Conservation (phyloP, 2,113 vertebrate species). For the Peromyscus maniculatus region DNA sequence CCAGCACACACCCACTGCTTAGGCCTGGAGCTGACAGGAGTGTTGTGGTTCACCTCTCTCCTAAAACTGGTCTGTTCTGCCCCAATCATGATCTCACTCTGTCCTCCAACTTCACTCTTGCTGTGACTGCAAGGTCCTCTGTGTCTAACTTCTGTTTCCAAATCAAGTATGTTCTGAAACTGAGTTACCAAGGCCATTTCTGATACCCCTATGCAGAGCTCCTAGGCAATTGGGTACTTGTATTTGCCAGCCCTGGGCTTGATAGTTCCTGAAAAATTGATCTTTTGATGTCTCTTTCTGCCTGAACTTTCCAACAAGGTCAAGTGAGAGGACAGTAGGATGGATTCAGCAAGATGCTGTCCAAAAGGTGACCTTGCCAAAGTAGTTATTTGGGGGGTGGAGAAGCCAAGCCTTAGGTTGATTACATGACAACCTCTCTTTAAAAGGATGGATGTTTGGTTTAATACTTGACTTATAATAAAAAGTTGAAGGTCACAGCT, state of each 20-base stretch:
- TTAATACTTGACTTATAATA: slow-evolving; percentile 73
- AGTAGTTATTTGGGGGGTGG: slow-evolving; percentile 22
- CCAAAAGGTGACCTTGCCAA: not conserved
- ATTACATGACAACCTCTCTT: slow-evolving; percentile 43
- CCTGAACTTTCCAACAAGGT: slow-evolving; percentile 42
- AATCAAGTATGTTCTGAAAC: not conserved
- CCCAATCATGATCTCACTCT: not conserved
- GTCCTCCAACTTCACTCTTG: not conserved
- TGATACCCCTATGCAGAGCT: not conserved
- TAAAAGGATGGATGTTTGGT: slow-evolving; percentile 61
- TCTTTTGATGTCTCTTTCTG: not conserved
- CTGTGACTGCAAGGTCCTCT: not conserved
- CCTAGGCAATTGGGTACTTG: not conserved
- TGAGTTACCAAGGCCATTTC: not conserved
- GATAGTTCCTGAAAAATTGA: not conserved
- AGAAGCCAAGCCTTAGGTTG: slow-evolving; percentile 1
- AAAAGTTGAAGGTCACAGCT: slow-evolving; percentile 74
- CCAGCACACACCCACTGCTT: not conserved
- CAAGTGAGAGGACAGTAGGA: not conserved
- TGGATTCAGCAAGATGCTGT: not conserved
- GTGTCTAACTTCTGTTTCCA: not conserved
- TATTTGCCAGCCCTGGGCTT: not conserved
- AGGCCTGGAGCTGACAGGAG: not conserved
- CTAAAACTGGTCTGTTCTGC: not conserved
- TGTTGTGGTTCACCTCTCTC: not conserved